These are phyloP conservation scores for Anseranas semipalmata DNA, from an alignment of 2,113 vertebrate species.

Conservation along the genomic window DNA sequence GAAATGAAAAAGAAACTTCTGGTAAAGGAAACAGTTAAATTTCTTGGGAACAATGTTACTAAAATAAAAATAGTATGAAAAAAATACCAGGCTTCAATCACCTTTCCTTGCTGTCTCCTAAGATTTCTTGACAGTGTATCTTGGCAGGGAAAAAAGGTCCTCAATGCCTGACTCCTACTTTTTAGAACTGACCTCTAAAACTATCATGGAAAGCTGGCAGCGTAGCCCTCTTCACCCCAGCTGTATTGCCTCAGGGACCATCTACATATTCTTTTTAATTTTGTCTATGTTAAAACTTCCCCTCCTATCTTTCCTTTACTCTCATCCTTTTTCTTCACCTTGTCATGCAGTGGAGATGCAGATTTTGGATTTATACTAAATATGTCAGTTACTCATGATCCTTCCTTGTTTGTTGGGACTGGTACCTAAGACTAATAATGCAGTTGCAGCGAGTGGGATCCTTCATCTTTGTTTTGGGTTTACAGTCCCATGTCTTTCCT, in stretches of 20 bases:
- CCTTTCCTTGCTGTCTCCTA: not conserved
- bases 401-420: not conserved
- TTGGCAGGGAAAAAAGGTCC: not conserved
- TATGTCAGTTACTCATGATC: not conserved
- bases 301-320: not conserved
- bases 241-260: not conserved
- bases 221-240: not conserved
- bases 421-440: not conserved
- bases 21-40: not conserved
- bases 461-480: not conserved
- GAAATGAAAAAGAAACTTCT: not conserved
- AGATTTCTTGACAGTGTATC: not conserved
- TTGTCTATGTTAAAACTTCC: not conserved
- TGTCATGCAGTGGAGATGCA: not conserved
- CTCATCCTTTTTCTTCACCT: not conserved
- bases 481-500: not conserved
- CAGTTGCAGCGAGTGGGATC: rapidly evolving
- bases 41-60: not conserved
- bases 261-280: not conserved
- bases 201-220: not conserved
- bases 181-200: not conserved
- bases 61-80: not conserved
- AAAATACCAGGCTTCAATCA: not conserved
- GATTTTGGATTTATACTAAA: not conserved
- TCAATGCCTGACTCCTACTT: not conserved